Evolutionary conservation across 2,888 invertebrate genomes (phyloP).

Genomic region (Ceramica pisi): DNA sequence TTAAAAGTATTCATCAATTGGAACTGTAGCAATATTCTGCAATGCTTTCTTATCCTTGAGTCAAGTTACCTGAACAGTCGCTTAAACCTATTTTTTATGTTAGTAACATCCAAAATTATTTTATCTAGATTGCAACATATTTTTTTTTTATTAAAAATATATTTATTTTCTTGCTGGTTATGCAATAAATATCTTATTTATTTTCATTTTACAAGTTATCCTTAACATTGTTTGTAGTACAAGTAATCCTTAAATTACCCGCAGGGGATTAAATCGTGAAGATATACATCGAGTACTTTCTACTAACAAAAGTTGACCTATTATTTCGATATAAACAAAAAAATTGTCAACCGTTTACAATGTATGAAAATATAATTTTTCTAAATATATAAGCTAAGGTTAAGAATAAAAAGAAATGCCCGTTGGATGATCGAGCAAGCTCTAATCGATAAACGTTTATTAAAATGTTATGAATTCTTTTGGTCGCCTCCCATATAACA

Average conservation of each 20-base stretch:
- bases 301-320: slow-evolving; percentile 38
- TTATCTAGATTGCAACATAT: too few species aligned
- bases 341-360: slow-evolving; percentile 31
- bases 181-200: background rate
- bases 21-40: slow-evolving; percentile 3
- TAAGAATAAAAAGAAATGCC: slow-evolving; percentile 57
- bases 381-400: slow-evolving; percentile 36
- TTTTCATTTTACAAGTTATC: background rate
- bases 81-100: background rate
- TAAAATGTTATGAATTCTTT: slow-evolving; percentile 7
- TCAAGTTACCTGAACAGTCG: background rate
- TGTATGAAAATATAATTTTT: slow-evolving; percentile 31
- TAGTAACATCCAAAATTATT: background rate
- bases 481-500: slow-evolving; percentile 32
- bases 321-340: slow-evolving; percentile 55
- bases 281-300: slow-evolving; percentile 28
- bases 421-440: slow-evolving; percentile 48
- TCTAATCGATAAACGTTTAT: slow-evolving; percentile 11
- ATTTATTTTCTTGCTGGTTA: too few species aligned
- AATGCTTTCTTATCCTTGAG: background rate
- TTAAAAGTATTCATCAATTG: background rate
- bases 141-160: too few species aligned
- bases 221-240: background rate
- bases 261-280: slow-evolving; percentile 31
- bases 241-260: slow-evolving; percentile 25